phyloP scores from a whole-genome alignment of 1,140 invertebrate genomes.

The Uloborus diversus region DNA sequence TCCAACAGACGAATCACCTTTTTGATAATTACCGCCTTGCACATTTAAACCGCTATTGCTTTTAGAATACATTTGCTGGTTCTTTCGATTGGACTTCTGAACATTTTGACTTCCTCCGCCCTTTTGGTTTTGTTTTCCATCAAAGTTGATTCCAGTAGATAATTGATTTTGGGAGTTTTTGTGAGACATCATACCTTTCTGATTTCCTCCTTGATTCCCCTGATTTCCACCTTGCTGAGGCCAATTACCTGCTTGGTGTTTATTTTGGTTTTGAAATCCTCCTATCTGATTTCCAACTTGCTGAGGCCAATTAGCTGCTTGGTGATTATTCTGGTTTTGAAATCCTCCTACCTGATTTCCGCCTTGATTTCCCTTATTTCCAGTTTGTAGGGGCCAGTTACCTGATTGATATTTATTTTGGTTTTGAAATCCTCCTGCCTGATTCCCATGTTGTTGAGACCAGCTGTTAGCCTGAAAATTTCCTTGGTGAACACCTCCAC shows the following conservation, averaged over 20 bases:
- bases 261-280: not conserved
- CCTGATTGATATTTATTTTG: not conserved
- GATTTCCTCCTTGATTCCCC: not conserved
- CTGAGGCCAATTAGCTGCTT: too few species aligned
- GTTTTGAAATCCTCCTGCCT: not conserved
- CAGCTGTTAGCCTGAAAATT: too few species aligned
- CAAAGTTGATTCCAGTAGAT: not conserved
- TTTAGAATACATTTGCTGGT: not conserved
- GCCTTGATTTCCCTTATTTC: not conserved
- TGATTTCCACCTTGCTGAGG: not conserved
- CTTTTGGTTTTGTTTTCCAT: not conserved
- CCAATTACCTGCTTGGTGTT: not conserved
- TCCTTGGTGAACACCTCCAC: too few species aligned
- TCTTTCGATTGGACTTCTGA: not conserved
- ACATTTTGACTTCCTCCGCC: not conserved
- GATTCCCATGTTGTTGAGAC: not conserved
- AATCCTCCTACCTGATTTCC: not conserved
- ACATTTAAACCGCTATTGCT: not conserved
- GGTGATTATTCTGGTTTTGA: not conserved
- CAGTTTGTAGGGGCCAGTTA: too few species aligned
- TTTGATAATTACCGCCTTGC: not conserved
- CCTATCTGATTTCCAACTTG: not conserved
- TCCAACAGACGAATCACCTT: not conserved
- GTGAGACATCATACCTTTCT: too few species aligned
- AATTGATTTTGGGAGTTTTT: too few species aligned